A percentile compares a stretch with the other conserved stretches of the same genome.
phyloP scores from a whole-genome alignment of 2,113 vertebrate genomes.

The Datnioides undecimradiatus region DNA sequence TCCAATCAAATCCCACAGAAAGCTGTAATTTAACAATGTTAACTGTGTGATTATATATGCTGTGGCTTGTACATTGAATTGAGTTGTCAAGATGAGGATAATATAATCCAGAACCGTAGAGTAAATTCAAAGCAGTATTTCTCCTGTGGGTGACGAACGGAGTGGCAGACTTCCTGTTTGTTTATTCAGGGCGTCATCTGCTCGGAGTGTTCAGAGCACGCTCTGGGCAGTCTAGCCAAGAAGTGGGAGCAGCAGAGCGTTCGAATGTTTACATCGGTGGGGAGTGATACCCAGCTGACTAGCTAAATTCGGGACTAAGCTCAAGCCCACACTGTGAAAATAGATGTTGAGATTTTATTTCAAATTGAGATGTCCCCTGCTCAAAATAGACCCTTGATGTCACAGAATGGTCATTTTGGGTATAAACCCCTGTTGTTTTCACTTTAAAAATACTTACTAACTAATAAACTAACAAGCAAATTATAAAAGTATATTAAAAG shows the following conservation, averaged over 20 bases:
- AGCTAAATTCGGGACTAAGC: background rate
- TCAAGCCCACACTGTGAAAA: constrained; percentile 22
- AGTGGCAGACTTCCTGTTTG: constrained; percentile 23
- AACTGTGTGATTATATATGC: background rate
- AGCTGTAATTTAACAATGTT: background rate
- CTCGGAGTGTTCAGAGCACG: constrained; percentile 12
- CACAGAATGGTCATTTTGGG: background rate
- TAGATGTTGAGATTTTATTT: constrained; percentile 15
- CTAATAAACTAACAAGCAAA: background rate
- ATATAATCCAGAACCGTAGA: background rate
- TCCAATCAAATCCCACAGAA: constrained; percentile 2
- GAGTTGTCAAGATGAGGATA: background rate
- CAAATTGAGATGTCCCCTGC: constrained; percentile 13
- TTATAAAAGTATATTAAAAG: background rate
- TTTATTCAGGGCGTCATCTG: constrained; percentile 41
- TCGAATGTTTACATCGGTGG: constrained; percentile 30
- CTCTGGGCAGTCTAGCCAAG: constrained; percentile 12
- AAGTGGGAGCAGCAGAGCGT: constrained; percentile 25
- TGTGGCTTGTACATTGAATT: background rate
- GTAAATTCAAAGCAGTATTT: background rate
- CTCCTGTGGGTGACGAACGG: background rate
- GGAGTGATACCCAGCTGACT: constrained; percentile 33
- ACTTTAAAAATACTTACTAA: too few species aligned
- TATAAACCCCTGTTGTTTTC: background rate
- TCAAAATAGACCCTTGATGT: background rate